Base-by-base conservation (phyloP, 2,113 vertebrate species). In the Cyphomyrus discorhynchus region DNA sequence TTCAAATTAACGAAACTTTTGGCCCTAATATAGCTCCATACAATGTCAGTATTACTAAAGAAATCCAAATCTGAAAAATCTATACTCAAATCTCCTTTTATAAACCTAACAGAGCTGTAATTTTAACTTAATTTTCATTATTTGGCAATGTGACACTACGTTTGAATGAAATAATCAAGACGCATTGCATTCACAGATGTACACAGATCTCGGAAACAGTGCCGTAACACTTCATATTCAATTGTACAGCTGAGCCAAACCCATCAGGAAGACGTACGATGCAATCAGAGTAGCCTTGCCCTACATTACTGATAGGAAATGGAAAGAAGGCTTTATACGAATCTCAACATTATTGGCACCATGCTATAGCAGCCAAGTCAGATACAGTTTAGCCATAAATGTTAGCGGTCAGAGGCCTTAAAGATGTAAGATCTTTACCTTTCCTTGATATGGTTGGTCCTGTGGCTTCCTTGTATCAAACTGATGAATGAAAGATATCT, bases 391-490 rank as follows among this genome's bases (percentile, higher is more conserved):
- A 70, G n/a, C 62, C 27, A 70, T 31, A 31, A 70, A 27, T 31
- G n/a, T 70, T 70, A 70, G 2, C 27, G 24, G 9, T 66, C 8
- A 27, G 9, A 31, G 62, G 62, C 62, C 62, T 31, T 70, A 27
- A n/a, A n/a, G 62, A 31, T 66, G n/a, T 66, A 66, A 31, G 62
- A 31, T 31, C 91, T 93, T 95, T 90, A 96, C 96, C 95, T 95
- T 94, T 88, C 94, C 94, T 82, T 0, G 0, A 89, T 93, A 56
- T 27, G 94, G 90, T 86, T 95, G 91, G 47, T 90, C 92, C 90
- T 93, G 93, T 89, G 90, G 89, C 90, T 93, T 89, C 94, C 39
- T 95, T 91, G 95, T 88, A 89, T 92, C 58, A 31, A 90, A 94
- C 47, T 89, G 52, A 86, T 80, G 92, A 70, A 91, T 92, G 58